Conservation (phyloP, 1,140 invertebrate species). For the Neodiprion virginianus region DNA sequence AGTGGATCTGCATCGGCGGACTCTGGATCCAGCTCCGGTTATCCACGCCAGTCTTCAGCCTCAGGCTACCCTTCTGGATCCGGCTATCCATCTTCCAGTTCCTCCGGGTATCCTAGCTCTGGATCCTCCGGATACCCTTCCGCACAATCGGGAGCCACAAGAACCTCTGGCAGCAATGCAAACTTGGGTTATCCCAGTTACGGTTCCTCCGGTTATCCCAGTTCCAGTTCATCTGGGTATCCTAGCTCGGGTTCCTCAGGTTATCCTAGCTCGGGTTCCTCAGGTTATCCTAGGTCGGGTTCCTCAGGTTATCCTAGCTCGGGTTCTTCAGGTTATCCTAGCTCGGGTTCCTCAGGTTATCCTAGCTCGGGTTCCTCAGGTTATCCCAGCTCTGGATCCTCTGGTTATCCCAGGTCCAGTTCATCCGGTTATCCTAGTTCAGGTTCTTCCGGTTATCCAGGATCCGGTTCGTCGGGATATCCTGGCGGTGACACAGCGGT, state of each 20-base stretch:
- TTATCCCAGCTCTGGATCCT: background rate
- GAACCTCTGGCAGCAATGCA: background rate
- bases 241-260: conserved; percentile 19
- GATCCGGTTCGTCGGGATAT: conserved; percentile 26
- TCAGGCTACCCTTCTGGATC: conserved; percentile 31
- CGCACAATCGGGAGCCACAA: conserved; percentile 10
- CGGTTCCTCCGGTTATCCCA: conserved; percentile 12
- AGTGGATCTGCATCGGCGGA: background rate
- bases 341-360: conserved; percentile 26
- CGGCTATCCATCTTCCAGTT: conserved; percentile 10
- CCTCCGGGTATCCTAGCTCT: conserved; percentile 25
- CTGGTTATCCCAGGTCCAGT: background rate
- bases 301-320: conserved; percentile 30
- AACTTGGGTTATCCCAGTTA: conserved; percentile 24
- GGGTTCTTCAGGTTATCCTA: conserved; percentile 23
- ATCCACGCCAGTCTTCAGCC: conserved; percentile 14
- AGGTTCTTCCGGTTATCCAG: conserved; percentile 27
- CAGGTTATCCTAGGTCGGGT: conserved; percentile 9
- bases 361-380: conserved; percentile 27
- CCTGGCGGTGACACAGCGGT: conserved; percentile 12
- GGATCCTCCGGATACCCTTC: conserved; percentile 21
- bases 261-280: conserved; percentile 23
- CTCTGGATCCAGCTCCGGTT: conserved; percentile 24
- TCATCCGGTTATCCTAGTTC: background rate
- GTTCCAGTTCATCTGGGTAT: conserved; percentile 21